Conservation (phyloP, 2,888 invertebrate species). For the Eutolmus rufibarbis region DNA sequence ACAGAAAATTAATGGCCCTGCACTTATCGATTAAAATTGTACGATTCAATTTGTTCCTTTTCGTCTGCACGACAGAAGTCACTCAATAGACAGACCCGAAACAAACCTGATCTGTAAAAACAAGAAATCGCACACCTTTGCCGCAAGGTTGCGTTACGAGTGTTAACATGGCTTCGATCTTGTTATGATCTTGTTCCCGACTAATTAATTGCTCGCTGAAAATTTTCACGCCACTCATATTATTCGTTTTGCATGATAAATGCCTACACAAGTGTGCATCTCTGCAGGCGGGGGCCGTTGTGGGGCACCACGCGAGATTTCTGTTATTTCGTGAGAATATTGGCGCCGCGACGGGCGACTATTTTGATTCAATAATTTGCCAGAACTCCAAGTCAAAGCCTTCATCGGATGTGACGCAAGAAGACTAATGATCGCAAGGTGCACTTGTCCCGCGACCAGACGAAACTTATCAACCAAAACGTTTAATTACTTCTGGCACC, state of each 20-base stretch:
- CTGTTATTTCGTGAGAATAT: neutral
- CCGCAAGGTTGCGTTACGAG: conserved; percentile 2
- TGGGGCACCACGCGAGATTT: neutral
- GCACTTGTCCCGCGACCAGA: neutral
- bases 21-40: neutral
- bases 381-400: neutral
- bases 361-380: neutral
- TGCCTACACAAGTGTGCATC: conserved; percentile 48
- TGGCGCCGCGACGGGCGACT: conserved; percentile 23
- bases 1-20: neutral
- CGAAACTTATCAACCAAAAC: conserved; percentile 29
- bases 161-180: conserved; percentile 49
- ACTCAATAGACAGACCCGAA: neutral
- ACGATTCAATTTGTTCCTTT: neutral
- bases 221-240: conserved; percentile 50
- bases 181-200: conserved; percentile 51
- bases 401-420: neutral
- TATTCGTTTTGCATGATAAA: conserved; percentile 50
- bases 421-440: neutral
- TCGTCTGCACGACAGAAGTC: neutral
- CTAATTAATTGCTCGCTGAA: conserved; percentile 51
- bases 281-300: conserved; percentile 32
- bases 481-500: conserved; percentile 21
- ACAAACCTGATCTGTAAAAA: conserved; percentile 26
- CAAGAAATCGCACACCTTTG: conserved; percentile 28